These are phyloP conservation scores for Karalla daura DNA, from an alignment of 2,797 vertebrate species.

Conservation along the genomic window DNA sequence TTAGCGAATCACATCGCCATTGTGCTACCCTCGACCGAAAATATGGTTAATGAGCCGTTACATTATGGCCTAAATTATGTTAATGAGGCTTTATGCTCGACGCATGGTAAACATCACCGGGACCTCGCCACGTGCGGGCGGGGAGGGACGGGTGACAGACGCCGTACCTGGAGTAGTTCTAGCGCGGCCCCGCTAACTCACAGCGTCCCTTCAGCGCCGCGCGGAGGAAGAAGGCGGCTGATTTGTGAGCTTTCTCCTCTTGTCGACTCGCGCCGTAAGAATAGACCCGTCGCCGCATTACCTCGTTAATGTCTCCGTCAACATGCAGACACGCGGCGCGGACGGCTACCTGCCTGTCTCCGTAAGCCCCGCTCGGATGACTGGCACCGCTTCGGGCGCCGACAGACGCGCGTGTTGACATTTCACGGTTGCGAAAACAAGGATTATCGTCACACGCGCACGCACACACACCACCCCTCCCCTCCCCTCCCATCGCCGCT, in stretches of 20 bases:
- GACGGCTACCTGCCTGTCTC: slow-evolving; percentile 33
- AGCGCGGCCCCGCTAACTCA: background rate
- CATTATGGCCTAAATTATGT: slow-evolving; percentile 59
- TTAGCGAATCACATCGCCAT: slow-evolving; percentile 61
- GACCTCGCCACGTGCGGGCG: slow-evolving; percentile 9
- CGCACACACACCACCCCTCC: too few relatives aligned
- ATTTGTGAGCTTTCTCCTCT: slow-evolving; percentile 21
- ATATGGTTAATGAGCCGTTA: slow-evolving; percentile 61
- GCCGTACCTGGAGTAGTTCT: too few relatives aligned
- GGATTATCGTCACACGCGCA: slow-evolving; percentile 55
- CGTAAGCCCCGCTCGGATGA: slow-evolving; percentile 27
- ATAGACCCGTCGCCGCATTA: slow-evolving; percentile 35
- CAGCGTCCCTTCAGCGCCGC: background rate
- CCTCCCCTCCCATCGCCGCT: background rate
- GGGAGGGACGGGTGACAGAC: too few relatives aligned
- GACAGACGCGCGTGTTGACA: slow-evolving; percentile 50
- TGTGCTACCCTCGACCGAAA: slow-evolving; percentile 59
- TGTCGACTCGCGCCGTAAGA: slow-evolving; percentile 33
- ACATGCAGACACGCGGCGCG: slow-evolving; percentile 37
- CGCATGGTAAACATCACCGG: slow-evolving; percentile 6
- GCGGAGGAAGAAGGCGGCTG: slow-evolving; percentile 16
- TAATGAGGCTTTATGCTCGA: slow-evolving; percentile 42
- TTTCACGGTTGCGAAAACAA: slow-evolving; percentile 48
- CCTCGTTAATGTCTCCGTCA: slow-evolving; percentile 51
- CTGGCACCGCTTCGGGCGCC: slow-evolving; percentile 42